Evolutionary conservation across 2,888 invertebrate genomes (phyloP).

Genomic region (Steromphala cineraria): DNA sequence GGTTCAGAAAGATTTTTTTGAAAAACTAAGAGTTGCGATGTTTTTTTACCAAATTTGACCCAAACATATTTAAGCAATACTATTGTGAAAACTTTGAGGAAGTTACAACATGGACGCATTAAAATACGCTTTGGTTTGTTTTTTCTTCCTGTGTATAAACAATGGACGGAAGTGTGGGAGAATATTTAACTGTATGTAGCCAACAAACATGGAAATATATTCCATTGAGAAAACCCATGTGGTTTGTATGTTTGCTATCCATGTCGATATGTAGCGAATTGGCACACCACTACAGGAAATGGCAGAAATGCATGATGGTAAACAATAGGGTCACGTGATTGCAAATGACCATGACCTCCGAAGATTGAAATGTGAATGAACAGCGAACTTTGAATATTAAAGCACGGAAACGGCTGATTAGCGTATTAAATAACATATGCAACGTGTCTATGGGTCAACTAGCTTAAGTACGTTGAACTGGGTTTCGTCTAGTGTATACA

Average conservation of each 20-base stretch:
- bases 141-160: neutral
- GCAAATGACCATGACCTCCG: neutral
- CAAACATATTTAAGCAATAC: too few relatives aligned
- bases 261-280: neutral
- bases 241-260: neutral
- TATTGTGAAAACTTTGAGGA: too few relatives aligned
- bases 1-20: too few relatives aligned
- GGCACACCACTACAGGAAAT: neutral
- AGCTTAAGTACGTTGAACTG: too few relatives aligned
- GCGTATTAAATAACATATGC: conserved; percentile 6
- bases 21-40: too few relatives aligned
- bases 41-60: too few relatives aligned
- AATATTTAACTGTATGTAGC: neutral
- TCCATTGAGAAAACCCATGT: neutral
- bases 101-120: too few relatives aligned
- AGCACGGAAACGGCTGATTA: conserved; percentile 2
- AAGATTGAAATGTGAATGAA: neutral
- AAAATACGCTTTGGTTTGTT: too few relatives aligned
- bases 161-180: neutral
- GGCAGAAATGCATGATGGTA: neutral
- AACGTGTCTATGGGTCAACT: neutral
- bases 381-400: neutral
- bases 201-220: neutral
- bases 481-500: too few relatives aligned
- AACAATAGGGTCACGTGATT: neutral